Conservation (phyloP, 1,140 invertebrate species). For the Pogonomyrmex californicus region DNA sequence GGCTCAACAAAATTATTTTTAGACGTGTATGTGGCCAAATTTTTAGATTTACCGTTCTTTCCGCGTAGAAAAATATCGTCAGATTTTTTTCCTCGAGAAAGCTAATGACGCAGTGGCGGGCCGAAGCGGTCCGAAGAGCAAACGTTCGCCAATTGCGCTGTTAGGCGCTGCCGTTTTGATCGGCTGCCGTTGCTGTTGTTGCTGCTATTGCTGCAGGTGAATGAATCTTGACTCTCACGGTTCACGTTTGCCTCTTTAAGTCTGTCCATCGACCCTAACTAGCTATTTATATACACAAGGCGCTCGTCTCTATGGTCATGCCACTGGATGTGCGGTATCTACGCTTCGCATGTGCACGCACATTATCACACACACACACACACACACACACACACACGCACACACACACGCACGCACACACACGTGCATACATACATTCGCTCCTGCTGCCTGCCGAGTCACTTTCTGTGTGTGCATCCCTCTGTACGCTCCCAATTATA, state of each 20-base stretch:
- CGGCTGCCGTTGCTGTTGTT: slow-evolving; percentile 32
- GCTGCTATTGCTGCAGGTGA: slow-evolving; percentile 66
- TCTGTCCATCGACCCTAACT: slow-evolving; percentile 82
- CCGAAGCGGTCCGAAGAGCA: background rate
- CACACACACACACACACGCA: no score
- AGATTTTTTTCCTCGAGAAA: background rate
- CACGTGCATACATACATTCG: background rate
- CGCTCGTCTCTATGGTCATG: slow-evolving; percentile 67
- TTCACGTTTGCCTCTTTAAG: slow-evolving; percentile 75
- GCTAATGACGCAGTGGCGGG: background rate
- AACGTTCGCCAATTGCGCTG: slow-evolving; percentile 7
- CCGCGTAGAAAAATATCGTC: background rate
- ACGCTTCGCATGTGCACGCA: no score
- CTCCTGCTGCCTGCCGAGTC: slow-evolving; percentile 15
- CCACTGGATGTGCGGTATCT: slow-evolving; percentile 59
- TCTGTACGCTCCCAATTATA: slow-evolving; percentile 63
- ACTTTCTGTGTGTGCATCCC: background rate
- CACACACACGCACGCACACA: slow-evolving; percentile 39
- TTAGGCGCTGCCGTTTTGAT: slow-evolving; percentile 38
- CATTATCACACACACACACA: slow-evolving; percentile 11
- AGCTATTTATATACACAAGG: slow-evolving; percentile 80
- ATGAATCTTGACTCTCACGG: slow-evolving; percentile 76
- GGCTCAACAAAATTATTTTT: no score
- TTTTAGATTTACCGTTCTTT: no score
- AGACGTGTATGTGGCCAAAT: no score